These are phyloP conservation scores for Pachymerium ferrugineum DNA, from an alignment of 2,888 invertebrate genomes.

Conservation along the genomic window DNA sequence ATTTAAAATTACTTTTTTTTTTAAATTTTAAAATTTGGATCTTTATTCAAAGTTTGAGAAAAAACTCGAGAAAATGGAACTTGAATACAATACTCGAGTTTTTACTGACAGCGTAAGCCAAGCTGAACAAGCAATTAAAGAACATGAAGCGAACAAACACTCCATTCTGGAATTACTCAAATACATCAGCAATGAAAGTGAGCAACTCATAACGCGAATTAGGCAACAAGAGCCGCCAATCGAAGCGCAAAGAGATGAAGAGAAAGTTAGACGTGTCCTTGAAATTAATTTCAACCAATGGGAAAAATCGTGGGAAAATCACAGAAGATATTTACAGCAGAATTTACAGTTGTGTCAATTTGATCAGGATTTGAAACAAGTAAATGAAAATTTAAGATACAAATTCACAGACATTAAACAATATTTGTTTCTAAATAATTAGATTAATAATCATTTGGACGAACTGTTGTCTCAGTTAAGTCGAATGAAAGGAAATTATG, in stretches of 20 bases:
- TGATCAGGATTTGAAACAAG: slow-evolving; percentile 58
- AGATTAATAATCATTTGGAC: slow-evolving; percentile 65
- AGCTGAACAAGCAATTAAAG: slow-evolving; percentile 54
- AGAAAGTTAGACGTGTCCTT: slow-evolving; percentile 60
- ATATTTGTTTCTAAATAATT: slow-evolving; percentile 38
- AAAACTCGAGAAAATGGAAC: slow-evolving; percentile 56
- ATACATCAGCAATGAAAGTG: slow-evolving; percentile 61
- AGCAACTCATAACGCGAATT: slow-evolving; percentile 62
- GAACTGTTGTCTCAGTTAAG: slow-evolving; percentile 60
- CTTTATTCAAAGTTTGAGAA: slow-evolving; percentile 53
- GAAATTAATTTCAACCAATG: slow-evolving; percentile 59
- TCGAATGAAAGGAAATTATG: slow-evolving; percentile 62
- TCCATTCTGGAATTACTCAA: slow-evolving; percentile 62
- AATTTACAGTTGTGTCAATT: slow-evolving; percentile 61
- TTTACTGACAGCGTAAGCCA: slow-evolving; percentile 51
- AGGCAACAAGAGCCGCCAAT: slow-evolving; percentile 63
- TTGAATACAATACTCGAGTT: slow-evolving; percentile 47
- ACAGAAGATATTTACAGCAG: slow-evolving; percentile 59
- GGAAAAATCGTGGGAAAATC: slow-evolving; percentile 58
- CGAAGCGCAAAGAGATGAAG: slow-evolving; percentile 62
- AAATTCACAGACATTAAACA: not conserved
- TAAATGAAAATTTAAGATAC: slow-evolving; percentile 36
- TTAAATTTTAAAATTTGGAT: not conserved
- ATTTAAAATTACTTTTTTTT: not conserved
- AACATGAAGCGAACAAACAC: slow-evolving; percentile 62